Percentiles rank a stretch among this genome's conserved stretches.
Conservation (phyloP, 2,888 invertebrate species). For the Thera obeliscata region DNA sequence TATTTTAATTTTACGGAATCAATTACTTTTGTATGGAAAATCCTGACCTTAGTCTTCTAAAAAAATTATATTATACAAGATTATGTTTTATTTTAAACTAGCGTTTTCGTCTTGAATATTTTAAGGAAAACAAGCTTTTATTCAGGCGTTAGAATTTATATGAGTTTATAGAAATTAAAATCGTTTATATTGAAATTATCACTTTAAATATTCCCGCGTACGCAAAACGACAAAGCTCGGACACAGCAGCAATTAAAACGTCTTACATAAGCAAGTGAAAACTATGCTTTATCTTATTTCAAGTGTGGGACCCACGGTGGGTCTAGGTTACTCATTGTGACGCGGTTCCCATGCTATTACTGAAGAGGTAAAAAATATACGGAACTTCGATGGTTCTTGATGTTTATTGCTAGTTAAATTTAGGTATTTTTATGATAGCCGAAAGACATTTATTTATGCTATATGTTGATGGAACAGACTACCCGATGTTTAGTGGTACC, state of each 20-base stretch:
- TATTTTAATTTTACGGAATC: no score
- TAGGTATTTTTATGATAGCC: background rate
- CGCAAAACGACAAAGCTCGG: constrained; percentile 8
- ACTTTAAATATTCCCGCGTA: background rate
- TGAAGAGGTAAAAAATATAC: constrained; percentile 10
- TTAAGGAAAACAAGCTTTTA: no score
- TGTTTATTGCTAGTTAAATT: background rate
- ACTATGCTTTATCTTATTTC: constrained; percentile 63
- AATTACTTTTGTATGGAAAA: no score
- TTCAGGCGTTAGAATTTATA: no score
- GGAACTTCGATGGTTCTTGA: constrained; percentile 8
- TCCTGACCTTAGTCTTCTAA: no score
- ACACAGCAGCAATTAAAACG: constrained; percentile 30
- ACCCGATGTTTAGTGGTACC: no score
- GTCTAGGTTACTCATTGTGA: constrained; percentile 76
- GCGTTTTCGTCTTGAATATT: background rate
- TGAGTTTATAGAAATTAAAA: no score
- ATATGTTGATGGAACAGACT: no score
- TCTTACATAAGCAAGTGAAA: constrained; percentile 68
- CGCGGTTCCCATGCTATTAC: constrained; percentile 47
- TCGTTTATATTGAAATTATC: background rate
- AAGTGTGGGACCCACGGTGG: constrained; percentile 74
- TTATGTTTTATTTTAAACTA: no score
- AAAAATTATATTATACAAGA: no score
- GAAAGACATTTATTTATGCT: no score